A percentile compares a stretch with the other conserved stretches of the same genome.
Evolutionary conservation across 2,797 vertebrate genomes (phyloP).

Genomic region (Hylomyscus alleni): DNA sequence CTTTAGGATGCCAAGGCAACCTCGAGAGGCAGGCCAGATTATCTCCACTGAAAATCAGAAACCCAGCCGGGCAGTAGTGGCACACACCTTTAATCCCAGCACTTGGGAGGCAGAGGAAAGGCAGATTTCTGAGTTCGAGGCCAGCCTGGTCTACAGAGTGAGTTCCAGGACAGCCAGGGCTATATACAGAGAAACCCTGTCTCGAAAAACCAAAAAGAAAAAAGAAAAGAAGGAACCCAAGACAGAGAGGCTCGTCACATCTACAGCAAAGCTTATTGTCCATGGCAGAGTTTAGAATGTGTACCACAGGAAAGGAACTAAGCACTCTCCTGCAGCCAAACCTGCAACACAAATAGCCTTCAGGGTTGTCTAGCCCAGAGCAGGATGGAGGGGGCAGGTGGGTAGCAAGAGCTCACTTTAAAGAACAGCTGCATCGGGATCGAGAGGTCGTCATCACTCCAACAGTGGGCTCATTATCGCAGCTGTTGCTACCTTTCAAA

Average conservation of each 20-base stretch:
- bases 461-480: slow-evolving; percentile 21
- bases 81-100: no score
- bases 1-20: not conserved
- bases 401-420: not conserved
- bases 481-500: slow-evolving; percentile 68
- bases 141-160: no score
- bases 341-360: not conserved
- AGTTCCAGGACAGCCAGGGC: no score
- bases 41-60: not conserved
- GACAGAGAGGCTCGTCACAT: not conserved
- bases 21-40: not conserved
- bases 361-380: not conserved
- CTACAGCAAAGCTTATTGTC: not conserved
- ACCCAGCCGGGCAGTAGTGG: no score
- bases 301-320: not conserved
- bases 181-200: no score
- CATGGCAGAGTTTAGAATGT: not conserved
- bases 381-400: no score
- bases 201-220: no score
- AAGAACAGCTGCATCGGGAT: slow-evolving; percentile 59
- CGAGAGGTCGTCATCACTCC: not conserved
- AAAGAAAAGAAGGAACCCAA: not conserved
- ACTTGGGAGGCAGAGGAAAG: no score
- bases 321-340: not conserved
- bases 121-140: no score